These are phyloP conservation scores for Psephotus haematonotus DNA, from an alignment of 2,113 vertebrate genomes.

Conservation along the genomic window DNA sequence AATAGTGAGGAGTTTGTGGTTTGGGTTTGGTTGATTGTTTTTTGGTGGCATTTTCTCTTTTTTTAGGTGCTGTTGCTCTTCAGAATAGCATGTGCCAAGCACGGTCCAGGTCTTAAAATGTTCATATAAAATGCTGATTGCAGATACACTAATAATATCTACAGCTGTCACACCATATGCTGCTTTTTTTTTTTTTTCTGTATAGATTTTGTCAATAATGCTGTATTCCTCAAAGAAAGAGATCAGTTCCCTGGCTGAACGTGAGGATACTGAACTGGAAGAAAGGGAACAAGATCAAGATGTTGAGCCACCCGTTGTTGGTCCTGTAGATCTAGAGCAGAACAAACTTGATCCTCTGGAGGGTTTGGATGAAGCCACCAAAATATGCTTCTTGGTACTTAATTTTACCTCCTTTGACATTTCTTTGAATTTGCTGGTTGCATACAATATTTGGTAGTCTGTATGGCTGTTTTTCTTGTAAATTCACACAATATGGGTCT, in stretches of 20 bases:
- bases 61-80: not conserved
- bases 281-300: slow-evolving; percentile 83
- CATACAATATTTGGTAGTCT: not conserved
- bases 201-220: slow-evolving; percentile 93
- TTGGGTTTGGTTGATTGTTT: not conserved
- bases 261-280: slow-evolving; percentile 72
- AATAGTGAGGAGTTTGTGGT: not conserved
- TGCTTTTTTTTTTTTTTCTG: not conserved
- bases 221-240: slow-evolving; percentile 96
- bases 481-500: not conserved
- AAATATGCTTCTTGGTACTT: slow-evolving; percentile 94
- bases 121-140: not conserved
- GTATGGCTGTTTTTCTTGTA: not conserved
- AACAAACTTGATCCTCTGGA: slow-evolving; percentile 89
- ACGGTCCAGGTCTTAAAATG: not conserved
- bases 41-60: not conserved
- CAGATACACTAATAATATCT: not conserved
- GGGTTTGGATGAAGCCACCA: slow-evolving; percentile 94
- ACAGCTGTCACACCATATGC: not conserved
- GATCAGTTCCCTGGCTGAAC: slow-evolving; percentile 83
- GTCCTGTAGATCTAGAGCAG: slow-evolving; percentile 78
- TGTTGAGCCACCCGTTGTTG: slow-evolving; percentile 79
- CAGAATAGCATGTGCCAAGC: not conserved
- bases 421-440: not conserved
- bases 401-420: not conserved